These are phyloP conservation scores for Sussaba pulchella DNA, from an alignment of 2,888 invertebrate genomes.

Conservation along the genomic window DNA sequence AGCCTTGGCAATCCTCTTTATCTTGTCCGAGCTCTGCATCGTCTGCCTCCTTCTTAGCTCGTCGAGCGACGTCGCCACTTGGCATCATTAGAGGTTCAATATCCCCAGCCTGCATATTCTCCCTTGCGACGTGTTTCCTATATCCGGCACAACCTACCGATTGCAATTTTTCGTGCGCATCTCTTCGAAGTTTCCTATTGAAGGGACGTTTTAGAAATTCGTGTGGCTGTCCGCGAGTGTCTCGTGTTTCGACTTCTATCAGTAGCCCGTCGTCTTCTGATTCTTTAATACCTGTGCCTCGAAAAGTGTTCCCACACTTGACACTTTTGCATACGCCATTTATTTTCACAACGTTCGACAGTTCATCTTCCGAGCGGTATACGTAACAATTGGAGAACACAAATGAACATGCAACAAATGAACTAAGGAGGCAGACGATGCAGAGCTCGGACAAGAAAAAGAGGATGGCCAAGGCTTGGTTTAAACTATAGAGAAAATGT, in stretches of 20 bases:
- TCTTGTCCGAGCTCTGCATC: constrained; percentile 33
- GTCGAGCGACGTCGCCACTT: constrained; percentile 29
- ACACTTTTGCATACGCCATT: constrained; percentile 46
- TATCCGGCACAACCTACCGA: constrained; percentile 30
- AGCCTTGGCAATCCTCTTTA: constrained; percentile 28
- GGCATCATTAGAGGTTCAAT: constrained; percentile 34
- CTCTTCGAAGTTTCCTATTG: constrained; percentile 35
- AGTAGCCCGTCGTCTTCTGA: neutral
- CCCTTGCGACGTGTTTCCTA: constrained; percentile 39
- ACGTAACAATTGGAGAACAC: constrained; percentile 42
- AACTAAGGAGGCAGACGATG: too few species aligned
- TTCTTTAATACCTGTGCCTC: constrained; percentile 33
- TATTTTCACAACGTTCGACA: constrained; percentile 35
- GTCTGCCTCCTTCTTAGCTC: constrained; percentile 41
- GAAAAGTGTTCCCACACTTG: constrained; percentile 44
- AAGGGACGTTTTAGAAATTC: constrained; percentile 41
- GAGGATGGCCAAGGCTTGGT: too few species aligned
- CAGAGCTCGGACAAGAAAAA: too few species aligned
- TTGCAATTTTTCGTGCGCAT: constrained; percentile 30
- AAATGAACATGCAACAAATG: constrained; percentile 11
- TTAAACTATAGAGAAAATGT: too few species aligned
- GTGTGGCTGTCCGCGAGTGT: constrained; percentile 22
- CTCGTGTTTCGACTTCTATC: constrained; percentile 9
- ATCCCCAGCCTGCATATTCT: constrained; percentile 35
- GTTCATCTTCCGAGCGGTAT: neutral